Percentiles rank a stretch among this genome's conserved stretches.
Evolutionary conservation across 2,113 vertebrate species (phyloP).

Genomic region (Apteryx owenii): DNA sequence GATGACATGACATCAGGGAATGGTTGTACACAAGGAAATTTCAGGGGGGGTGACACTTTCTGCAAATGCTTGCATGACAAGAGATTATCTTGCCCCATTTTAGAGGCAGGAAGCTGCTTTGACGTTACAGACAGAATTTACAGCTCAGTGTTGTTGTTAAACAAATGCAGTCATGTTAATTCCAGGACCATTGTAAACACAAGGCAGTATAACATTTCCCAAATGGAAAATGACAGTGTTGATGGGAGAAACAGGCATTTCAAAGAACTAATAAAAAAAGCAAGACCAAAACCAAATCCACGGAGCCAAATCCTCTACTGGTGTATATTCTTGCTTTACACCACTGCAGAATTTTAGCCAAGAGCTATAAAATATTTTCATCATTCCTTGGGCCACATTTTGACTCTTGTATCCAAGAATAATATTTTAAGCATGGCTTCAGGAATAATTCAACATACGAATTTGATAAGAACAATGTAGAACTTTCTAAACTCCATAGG

Average conservation of each 20-base stretch:
- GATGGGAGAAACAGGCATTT: not conserved
- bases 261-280: not conserved
- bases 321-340: not conserved
- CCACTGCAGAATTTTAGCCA: not conserved
- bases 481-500: not conserved
- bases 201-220: not conserved
- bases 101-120: not conserved
- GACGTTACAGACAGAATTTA: not conserved
- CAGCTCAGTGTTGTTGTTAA: not conserved
- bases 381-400: not conserved
- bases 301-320: not conserved
- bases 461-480: not conserved
- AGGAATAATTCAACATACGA: not conserved
- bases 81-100: not conserved
- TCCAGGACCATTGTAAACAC: not conserved
- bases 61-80: not conserved
- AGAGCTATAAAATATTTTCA: not conserved
- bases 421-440: not conserved
- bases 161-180: not conserved
- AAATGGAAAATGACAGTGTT: not conserved
- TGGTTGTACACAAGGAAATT: not conserved
- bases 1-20: not conserved
- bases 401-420: not conserved
- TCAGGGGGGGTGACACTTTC: not conserved
- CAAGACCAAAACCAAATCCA: not conserved